Conservation (phyloP, 2,888 invertebrate genomes). For the Osmoderma eremita region DNA sequence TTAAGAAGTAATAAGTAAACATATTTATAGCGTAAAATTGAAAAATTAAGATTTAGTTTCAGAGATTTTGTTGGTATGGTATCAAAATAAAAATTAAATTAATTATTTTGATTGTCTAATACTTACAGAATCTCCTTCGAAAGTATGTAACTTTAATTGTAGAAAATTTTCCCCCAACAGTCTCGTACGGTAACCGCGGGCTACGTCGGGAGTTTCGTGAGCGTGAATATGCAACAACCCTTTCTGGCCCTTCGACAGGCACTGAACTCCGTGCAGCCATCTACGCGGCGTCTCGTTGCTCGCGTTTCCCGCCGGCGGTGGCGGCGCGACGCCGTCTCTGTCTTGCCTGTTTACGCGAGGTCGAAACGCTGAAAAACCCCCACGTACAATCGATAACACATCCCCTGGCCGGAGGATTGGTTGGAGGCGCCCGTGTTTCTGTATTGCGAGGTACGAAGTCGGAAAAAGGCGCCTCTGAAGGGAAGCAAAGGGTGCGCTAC, state of each 20-base stretch:
- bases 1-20: too few relatives aligned
- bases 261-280: slow-evolving; percentile 25
- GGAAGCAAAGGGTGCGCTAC: slow-evolving; percentile 13
- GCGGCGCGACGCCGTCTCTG: slow-evolving; percentile 24
- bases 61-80: too few relatives aligned
- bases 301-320: slow-evolving; percentile 27
- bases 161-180: background rate
- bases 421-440: background rate
- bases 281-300: slow-evolving; percentile 29
- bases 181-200: background rate
- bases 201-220: too few relatives aligned
- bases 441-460: background rate
- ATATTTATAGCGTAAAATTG: too few relatives aligned
- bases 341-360: slow-evolving; percentile 29
- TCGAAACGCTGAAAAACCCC: slow-evolving; percentile 10
- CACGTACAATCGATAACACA: slow-evolving; percentile 31
- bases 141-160: too few relatives aligned
- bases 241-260: slow-evolving; percentile 18
- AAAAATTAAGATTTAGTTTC: too few relatives aligned
- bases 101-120: too few relatives aligned
- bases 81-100: too few relatives aligned
- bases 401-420: slow-evolving; percentile 13
- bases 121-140: too few relatives aligned
- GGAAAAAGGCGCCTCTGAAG: slow-evolving; percentile 15
- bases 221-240: slow-evolving; percentile 9